A percentile compares a stretch with the other conserved stretches of the same genome.
Conservation (phyloP, 2,113 vertebrate genomes). For the Guaruba guarouba region DNA sequence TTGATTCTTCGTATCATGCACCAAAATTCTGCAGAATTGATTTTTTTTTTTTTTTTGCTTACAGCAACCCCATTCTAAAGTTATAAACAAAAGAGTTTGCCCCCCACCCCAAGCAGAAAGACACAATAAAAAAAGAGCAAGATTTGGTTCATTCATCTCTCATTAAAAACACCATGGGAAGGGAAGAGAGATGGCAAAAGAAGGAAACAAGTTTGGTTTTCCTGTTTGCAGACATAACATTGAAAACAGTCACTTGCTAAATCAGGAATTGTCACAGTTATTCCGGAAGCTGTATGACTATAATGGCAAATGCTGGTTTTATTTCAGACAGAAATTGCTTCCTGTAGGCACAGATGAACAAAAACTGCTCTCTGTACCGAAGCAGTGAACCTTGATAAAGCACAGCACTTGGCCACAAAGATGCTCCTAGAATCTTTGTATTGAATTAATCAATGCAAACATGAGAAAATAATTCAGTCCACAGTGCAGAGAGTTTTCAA, state of each 20-base stretch:
- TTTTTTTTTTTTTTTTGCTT: neutral
- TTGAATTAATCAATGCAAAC: neutral
- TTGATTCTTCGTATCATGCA: neutral
- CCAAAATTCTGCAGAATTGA: neutral
- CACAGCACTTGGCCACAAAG: neutral
- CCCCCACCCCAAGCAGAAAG: neutral
- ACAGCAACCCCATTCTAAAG: neutral
- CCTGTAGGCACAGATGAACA: neutral
- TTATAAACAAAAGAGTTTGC: neutral
- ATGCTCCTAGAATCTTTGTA: neutral
- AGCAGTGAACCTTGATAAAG: neutral
- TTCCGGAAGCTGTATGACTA: neutral
- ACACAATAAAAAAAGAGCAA: neutral
- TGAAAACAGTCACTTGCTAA: neutral
- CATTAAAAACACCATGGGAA: neutral
- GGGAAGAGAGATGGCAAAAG: neutral
- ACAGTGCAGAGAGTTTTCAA: neutral
- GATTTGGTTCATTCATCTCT: neutral
- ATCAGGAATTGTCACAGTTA: neutral
- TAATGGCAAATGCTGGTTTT: neutral
- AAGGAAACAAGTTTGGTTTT: neutral
- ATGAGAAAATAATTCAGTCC: neutral
- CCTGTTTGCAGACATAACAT: neutral
- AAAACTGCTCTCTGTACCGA: neutral
- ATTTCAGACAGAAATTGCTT: neutral